A percentile compares a stretch with the other conserved stretches of the same genome.
Conservation (phyloP, 2,113 vertebrate species). For the Callopanchax toddi region DNA sequence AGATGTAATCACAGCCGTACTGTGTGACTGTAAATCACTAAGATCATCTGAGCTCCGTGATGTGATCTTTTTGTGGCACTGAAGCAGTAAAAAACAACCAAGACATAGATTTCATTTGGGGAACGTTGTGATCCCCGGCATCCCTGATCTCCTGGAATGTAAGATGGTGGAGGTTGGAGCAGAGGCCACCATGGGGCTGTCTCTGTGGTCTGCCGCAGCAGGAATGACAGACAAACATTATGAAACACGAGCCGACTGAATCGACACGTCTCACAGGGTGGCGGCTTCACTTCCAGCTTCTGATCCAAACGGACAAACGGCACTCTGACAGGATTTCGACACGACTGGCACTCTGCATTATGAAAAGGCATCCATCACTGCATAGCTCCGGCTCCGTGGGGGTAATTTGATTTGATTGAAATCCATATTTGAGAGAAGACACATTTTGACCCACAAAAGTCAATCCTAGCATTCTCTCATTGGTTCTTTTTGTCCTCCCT, state of each 20-base stretch:
- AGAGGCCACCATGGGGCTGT: constrained; percentile 53
- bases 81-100: background rate
- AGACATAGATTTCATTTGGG: background rate
- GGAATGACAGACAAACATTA: constrained; percentile 43
- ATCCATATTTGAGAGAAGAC: constrained; percentile 44
- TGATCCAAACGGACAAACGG: constrained; percentile 25
- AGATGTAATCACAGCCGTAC: constrained; percentile 58
- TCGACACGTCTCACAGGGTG: constrained; percentile 37
- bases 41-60: constrained; percentile 57
- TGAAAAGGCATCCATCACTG: constrained; percentile 34
- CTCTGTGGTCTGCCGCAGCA: constrained; percentile 59
- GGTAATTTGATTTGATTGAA: constrained; percentile 45
- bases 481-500: constrained; percentile 28
- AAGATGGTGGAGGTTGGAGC: constrained; percentile 38
- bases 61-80: constrained; percentile 22
- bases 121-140: constrained; percentile 14
- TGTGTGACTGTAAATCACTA: constrained; percentile 43
- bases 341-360: constrained; percentile 7
- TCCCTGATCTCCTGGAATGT: constrained; percentile 48
- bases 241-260: constrained; percentile 51
- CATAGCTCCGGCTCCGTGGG: background rate
- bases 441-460: constrained; percentile 33
- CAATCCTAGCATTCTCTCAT: constrained; percentile 38
- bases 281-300: constrained; percentile 26
- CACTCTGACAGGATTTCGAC: constrained; percentile 32